Base-by-base conservation (phyloP, 2,797 vertebrate genomes). In the Silurus aristotelis region DNA sequence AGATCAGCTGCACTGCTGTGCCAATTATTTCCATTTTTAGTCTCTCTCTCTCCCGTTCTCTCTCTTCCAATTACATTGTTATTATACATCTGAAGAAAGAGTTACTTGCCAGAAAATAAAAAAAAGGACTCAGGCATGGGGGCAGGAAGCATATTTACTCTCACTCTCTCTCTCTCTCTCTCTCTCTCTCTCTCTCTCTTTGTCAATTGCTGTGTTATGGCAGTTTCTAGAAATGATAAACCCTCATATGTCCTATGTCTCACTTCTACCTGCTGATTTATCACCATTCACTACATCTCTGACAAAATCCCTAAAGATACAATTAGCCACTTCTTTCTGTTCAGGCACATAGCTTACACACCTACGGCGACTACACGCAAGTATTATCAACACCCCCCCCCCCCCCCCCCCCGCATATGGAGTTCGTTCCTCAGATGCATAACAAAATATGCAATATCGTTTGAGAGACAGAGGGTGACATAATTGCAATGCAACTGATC, bases 301-400 rank as follows among this genome's bases (percentile, higher is more conserved):
- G 92, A 94, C 92, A 94, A 95, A 38, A 93, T 95, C 95, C 93
- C 94, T 92, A 91, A 94, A 95, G 94, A 94, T 91, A 93, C 93
- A 94, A 94, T 95, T 95, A 95, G 88, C 55, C 48, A 86, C 87
- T 87, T 88, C 80, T 88, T 87, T 88, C 82, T 87, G 91, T 91
- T 87, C 60, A 76, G 88, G 43, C 63, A 83, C 55, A 58, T 71
- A 93, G 93, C 91, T 73, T 55, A 48, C 72, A 78, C n/a, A 67
- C 38, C 22, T 48, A 58, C 68, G 70, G 55, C 88, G 87, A 88
- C 89, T 68, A 89, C 92, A 90, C 92, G 91, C 91, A 89, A 83
- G 88, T 76, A 81, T 91, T 55, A 2, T 82, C 86, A 7, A 12
- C 83, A 90, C 88, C 89, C 83, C 90, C 88, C 89, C 89, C 90